These are phyloP conservation scores for Phalanger gymnotis DNA, from an alignment of 2,797 vertebrate genomes.

Conservation along the genomic window DNA sequence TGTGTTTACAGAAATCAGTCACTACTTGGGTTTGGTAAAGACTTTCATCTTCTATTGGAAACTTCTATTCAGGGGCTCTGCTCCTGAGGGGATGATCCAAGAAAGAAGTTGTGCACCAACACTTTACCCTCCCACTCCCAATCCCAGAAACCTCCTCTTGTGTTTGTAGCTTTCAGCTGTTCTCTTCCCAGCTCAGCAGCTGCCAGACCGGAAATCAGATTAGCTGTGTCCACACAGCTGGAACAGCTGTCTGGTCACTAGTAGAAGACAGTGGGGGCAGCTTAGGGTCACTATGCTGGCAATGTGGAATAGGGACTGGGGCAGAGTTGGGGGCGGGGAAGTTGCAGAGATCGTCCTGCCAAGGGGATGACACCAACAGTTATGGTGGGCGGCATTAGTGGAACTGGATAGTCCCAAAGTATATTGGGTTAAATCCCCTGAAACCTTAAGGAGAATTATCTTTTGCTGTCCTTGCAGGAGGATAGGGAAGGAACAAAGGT, in stretches of 20 bases:
- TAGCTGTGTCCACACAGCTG: constrained; percentile 74
- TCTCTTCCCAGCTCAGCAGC: constrained; percentile 63
- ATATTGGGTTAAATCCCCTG: background rate
- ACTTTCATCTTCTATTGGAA: background rate
- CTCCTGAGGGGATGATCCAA: background rate
- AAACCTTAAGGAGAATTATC: background rate
- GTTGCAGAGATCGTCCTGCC: background rate
- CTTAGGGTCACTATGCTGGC: background rate
- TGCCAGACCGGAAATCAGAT: constrained; percentile 78
- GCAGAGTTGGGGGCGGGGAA: background rate
- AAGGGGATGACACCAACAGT: background rate
- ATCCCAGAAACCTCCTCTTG: constrained; percentile 33
- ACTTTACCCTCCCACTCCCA: background rate
- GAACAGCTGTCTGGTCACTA: constrained; percentile 68
- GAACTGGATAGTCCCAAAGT: background rate
- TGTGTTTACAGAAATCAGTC: background rate
- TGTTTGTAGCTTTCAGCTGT: constrained; percentile 74
- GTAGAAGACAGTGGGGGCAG: constrained; percentile 25
- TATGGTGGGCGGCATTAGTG: background rate
- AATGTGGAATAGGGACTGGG: background rate
- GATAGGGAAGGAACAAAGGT: background rate
- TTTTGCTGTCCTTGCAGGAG: background rate
- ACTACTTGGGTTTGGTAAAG: constrained; percentile 30
- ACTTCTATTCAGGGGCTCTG: background rate
- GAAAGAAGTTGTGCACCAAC: background rate